Evolutionary conservation across 2,113 vertebrate species (phyloP), one percentile per base, ranked within the genome.

Genomic region (Caracal caracal): DNA sequence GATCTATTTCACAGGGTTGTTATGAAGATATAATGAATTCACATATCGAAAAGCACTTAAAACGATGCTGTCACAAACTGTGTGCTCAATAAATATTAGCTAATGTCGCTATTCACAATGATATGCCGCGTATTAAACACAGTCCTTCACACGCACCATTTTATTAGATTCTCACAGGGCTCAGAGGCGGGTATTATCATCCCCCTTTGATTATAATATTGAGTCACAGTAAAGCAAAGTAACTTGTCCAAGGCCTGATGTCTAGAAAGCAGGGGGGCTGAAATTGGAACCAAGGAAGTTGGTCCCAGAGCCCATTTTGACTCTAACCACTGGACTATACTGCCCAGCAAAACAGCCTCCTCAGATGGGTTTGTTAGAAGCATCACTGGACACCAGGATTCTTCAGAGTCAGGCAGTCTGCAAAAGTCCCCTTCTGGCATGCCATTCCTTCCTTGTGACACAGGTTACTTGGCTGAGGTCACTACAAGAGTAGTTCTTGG

Each of bases 1-100:
- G 81, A 20, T 95, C 51, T 85, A 19, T 79, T 85, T 87, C 66
- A 28, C 61, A 76, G 49, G 76, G 22, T 80, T 95, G 51, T 28
- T 87, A 70, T 10, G 9, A 88, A 91, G 87, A 96, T 79, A 56
- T 85, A 96, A 78, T 91, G 88, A 91, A 96, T 95, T 81, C 61
- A 95, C 93, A 90, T 73, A 53, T 75, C 75, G 70, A 43, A 89
- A 82, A 94, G 78, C 73, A 51, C 90, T 96, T 94, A 78, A 94
- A 92, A 84, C 16, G 28, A 37, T 73, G 83, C 75, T 43, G 92
- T 90, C 56, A 96, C 51, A 80, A 37, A 86, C 35, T 66, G 63
- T 83, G 37, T n/a, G 6, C 85, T 88, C 84, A 63, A 26, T 93
- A 97, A 93, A 90, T 81, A 90, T 84, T 81, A 94, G 59, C 56